These are phyloP conservation scores for Drosophila histrio DNA, from an alignment of 2,888 invertebrate species.

Conservation along the genomic window DNA sequence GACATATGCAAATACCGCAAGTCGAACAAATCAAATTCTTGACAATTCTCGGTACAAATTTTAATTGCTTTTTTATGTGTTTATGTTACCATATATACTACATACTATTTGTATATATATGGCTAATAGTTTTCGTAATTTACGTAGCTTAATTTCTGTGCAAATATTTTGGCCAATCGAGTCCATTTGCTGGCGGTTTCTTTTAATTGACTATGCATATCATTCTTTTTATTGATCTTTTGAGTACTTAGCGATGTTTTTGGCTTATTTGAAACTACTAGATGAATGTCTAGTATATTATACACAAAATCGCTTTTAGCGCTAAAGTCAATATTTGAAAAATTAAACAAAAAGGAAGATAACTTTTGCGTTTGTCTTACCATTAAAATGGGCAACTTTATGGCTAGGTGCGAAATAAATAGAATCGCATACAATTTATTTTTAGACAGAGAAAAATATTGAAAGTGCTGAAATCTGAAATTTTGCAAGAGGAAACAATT, in stretches of 20 bases:
- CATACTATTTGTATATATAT: conserved; percentile 7
- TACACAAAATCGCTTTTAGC: conserved; percentile 47
- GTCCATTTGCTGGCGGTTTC: conserved; percentile 13
- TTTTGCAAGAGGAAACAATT: conserved; percentile 58
- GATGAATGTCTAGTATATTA: conserved; percentile 51
- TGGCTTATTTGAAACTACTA: conserved; percentile 25
- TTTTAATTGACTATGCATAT: conserved; percentile 57
- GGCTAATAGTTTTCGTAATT: conserved; percentile 52
- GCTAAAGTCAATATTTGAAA: conserved; percentile 65
- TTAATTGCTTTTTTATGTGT: conserved; percentile 60
- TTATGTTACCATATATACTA: neutral
- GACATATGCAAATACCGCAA: conserved; percentile 66
- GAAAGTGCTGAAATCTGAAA: conserved; percentile 41
- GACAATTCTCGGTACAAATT: conserved; percentile 48
- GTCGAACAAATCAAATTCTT: conserved; percentile 71
- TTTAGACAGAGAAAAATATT: conserved; percentile 42
- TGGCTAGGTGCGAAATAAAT: conserved; percentile 73
- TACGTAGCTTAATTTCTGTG: conserved; percentile 66
- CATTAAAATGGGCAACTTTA: conserved; percentile 67
- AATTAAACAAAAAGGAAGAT: conserved; percentile 29
- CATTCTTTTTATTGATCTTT: conserved; percentile 32
- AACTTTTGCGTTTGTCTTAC: conserved; percentile 31
- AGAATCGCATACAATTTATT: conserved; percentile 46
- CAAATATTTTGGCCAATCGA: conserved; percentile 58
- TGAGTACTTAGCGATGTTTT: conserved; percentile 12